Percentiles rank a stretch among this genome's conserved stretches.
These are phyloP conservation scores for Drosophila paranaensis DNA, from an alignment of 2,888 invertebrate species.

Conservation along the genomic window DNA sequence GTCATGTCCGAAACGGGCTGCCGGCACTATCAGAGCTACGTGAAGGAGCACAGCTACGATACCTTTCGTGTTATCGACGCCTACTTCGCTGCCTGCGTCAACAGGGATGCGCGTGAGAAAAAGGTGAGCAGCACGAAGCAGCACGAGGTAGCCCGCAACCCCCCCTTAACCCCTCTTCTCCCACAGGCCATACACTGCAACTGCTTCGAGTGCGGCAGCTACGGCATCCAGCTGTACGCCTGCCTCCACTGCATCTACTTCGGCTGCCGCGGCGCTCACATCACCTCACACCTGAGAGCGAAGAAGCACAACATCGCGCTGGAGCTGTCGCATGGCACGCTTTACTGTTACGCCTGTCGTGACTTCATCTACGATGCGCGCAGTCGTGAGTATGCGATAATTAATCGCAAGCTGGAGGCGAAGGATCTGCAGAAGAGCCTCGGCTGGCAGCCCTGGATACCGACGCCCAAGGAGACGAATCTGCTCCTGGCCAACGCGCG, in stretches of 20 bases:
- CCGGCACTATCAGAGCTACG: conserved; percentile 83
- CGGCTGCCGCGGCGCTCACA: conserved; percentile 95
- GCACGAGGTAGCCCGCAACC: background rate
- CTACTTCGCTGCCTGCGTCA: conserved; percentile 93
- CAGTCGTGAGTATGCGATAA: conserved; percentile 86
- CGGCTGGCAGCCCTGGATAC: conserved; percentile 91
- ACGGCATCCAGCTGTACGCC: conserved; percentile 92
- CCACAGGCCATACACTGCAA: conserved; percentile 91
- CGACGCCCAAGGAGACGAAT: conserved; percentile 91
- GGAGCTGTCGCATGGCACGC: conserved; percentile 94
- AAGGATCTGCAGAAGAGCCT: conserved; percentile 87
- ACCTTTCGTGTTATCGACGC: conserved; percentile 90
- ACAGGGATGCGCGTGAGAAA: conserved; percentile 91
- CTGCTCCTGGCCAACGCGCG: conserved; percentile 91
- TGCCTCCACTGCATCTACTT: conserved; percentile 97
- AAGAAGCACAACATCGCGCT: conserved; percentile 94
- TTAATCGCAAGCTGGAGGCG: conserved; percentile 86
- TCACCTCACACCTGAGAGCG: conserved; percentile 92
- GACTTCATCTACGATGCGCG: conserved; percentile 96
- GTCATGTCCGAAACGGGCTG: conserved; percentile 83
- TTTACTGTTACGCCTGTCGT: conserved; percentile 95
- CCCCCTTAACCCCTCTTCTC: conserved; percentile 45
- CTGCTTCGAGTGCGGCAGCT: conserved; percentile 92
- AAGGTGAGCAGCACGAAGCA: conserved; percentile 87
- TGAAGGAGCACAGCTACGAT: conserved; percentile 84